phyloP scores from a whole-genome alignment of 2,113 vertebrate species.

The Synchiropus splendidus region DNA sequence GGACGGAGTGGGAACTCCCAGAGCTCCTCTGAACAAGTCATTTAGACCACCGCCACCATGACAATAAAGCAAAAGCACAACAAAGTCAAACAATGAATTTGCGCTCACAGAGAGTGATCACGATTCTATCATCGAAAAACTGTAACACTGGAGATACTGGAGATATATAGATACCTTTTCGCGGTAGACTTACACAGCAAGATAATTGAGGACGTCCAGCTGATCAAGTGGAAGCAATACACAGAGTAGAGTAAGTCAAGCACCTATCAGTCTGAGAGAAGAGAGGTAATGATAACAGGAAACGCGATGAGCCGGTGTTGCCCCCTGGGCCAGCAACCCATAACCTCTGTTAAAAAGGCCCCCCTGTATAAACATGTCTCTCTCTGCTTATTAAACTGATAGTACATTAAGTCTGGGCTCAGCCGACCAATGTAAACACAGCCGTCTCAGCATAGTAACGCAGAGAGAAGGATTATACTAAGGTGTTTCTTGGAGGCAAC shows the following conservation, averaged over 20 bases:
- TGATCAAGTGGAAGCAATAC: constrained; percentile 34
- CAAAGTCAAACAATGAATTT: neutral
- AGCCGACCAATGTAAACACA: constrained; percentile 61
- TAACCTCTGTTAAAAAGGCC: constrained; percentile 51
- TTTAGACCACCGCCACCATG: constrained; percentile 16
- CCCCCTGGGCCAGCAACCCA: constrained; percentile 47
- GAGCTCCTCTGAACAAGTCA: constrained; percentile 14
- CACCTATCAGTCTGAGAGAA: constrained; percentile 36
- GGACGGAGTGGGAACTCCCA: constrained; percentile 17
- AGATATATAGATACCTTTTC: no score
- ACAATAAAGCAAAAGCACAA: constrained; percentile 19
- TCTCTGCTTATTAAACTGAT: constrained; percentile 60
- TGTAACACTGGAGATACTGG: no score
- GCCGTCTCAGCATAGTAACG: constrained; percentile 36
- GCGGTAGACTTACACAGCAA: no score
- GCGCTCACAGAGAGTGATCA: neutral
- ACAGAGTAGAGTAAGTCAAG: constrained; percentile 23
- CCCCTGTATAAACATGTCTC: constrained; percentile 56
- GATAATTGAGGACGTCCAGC: constrained; percentile 19
- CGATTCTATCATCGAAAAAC: no score
- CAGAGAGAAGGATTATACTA: constrained; percentile 19
- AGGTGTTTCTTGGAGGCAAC: constrained; percentile 50
- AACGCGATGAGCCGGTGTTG: constrained; percentile 51
- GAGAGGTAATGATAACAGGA: constrained; percentile 61
- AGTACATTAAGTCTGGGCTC: constrained; percentile 56